Evolutionary conservation across 2,888 invertebrate genomes (phyloP).

Genomic region (Beris morrisii): DNA sequence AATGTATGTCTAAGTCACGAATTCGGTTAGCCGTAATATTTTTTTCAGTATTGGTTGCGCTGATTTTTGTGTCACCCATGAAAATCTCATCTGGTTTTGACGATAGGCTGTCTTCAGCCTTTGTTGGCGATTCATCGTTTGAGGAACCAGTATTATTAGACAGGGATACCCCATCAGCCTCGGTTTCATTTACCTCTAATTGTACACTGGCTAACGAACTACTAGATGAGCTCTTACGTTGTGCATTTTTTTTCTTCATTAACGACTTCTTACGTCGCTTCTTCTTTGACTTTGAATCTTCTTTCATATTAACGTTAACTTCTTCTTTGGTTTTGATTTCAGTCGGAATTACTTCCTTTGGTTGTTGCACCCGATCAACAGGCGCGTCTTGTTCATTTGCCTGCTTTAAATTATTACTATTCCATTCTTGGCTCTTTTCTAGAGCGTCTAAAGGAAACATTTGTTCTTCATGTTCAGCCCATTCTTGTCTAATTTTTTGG

Average conservation of each 20-base stretch:
- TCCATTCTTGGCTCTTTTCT: conserved; percentile 46
- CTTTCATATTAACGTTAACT: conserved; percentile 58
- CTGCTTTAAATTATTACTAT: conserved; percentile 42
- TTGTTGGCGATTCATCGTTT: conserved; percentile 51
- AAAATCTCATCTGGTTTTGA: conserved; percentile 46
- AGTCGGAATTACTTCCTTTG: conserved; percentile 13
- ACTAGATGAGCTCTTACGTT: conserved; percentile 66
- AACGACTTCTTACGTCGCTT: conserved; percentile 77
- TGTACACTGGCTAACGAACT: conserved; percentile 51
- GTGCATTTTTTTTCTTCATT: conserved; percentile 77
- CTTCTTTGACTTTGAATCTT: conserved; percentile 62
- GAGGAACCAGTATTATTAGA: conserved; percentile 48
- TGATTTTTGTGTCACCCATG: conserved; percentile 17
- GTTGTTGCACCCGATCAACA: conserved; percentile 27
- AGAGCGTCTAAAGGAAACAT: conserved; percentile 48
- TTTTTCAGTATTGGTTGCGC: conserved; percentile 41
- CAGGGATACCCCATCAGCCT: conserved; percentile 46
- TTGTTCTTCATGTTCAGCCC: conserved; percentile 55
- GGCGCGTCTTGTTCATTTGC: conserved; percentile 12
- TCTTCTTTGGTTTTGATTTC: conserved; percentile 33
- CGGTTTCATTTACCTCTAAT: conserved; percentile 38
- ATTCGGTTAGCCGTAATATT: conserved; percentile 53
- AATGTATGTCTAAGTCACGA: conserved; percentile 74
- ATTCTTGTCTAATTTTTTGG: conserved; percentile 55
- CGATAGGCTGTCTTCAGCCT: conserved; percentile 43